Percentiles rank a stretch among this genome's conserved stretches.
Evolutionary conservation across 2,797 vertebrate genomes (phyloP).

Genomic region (Carcharodon carcharias): DNA sequence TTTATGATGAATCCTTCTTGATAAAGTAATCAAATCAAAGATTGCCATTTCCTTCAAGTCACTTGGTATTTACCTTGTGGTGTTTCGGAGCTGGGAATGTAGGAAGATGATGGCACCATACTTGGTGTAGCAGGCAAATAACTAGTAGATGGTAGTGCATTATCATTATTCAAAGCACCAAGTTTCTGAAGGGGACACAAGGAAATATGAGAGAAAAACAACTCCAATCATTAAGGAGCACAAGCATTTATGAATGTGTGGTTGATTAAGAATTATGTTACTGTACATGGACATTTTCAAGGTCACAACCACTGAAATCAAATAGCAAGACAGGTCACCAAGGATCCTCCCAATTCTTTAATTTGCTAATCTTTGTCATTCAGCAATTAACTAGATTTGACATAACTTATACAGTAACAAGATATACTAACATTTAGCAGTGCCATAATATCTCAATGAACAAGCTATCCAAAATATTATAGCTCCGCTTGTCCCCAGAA

Average conservation of each 20-base stretch:
- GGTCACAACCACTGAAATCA: background rate
- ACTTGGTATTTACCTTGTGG: constrained; percentile 69
- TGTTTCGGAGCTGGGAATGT: constrained; percentile 85
- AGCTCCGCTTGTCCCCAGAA: background rate
- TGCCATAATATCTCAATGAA: background rate
- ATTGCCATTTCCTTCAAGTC: background rate
- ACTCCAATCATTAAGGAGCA: background rate
- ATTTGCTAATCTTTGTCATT: background rate
- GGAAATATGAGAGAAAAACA: background rate
- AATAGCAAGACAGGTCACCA: background rate
- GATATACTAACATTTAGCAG: background rate
- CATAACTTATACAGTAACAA: background rate
- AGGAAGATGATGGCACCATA: constrained; percentile 90
- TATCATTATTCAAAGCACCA: constrained; percentile 79
- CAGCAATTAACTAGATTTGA: background rate
- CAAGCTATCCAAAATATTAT: background rate
- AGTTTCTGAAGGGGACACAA: constrained; percentile 71
- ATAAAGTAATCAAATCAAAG: background rate
- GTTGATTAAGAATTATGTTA: background rate
- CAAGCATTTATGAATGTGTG: background rate
- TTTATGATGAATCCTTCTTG: background rate
- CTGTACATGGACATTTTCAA: background rate
- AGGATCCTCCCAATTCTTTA: background rate
- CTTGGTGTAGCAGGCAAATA: constrained; percentile 92
- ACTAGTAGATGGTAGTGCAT: constrained; percentile 86